Conservation (phyloP, 92 coral and sea anemone species). For the Porites rus region DNA sequence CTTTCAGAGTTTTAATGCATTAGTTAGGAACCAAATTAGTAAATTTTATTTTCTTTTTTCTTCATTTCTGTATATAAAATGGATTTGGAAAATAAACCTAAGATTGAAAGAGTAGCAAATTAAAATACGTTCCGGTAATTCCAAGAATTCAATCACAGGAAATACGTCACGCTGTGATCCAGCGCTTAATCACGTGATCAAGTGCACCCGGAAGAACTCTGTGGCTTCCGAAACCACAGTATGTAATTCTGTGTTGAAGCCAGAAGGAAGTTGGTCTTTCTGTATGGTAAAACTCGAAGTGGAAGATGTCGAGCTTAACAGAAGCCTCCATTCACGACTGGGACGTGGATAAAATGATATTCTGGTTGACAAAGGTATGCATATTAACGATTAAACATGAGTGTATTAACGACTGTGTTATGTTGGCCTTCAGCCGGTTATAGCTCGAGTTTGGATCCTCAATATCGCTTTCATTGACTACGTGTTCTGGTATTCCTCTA, state of each 20-base stretch:
- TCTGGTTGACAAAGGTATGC: constrained; percentile 70
- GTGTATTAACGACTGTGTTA: constrained; percentile 3
- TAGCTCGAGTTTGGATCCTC: not conserved
- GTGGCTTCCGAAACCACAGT: not conserved
- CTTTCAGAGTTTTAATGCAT: no score
- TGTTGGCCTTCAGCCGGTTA: constrained; percentile 35
- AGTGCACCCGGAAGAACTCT: constrained; percentile 36
- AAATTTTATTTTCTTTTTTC: no score
- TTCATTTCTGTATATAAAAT: no score
- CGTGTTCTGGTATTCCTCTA: not conserved
- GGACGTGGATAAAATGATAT: constrained; percentile 48
- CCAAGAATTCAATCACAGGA: not conserved
- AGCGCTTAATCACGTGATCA: constrained; percentile 3
- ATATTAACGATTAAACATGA: not conserved
- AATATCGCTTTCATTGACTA: constrained; percentile 31
- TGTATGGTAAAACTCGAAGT: constrained; percentile 8
- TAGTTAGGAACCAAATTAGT: no score
- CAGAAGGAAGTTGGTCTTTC: not conserved
- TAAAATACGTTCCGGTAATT: not conserved
- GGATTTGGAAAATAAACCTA: no score
- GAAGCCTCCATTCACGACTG: constrained; percentile 53
- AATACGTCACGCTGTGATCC: not conserved
- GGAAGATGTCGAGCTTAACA: constrained; percentile 49
- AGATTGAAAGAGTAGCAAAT: no score
- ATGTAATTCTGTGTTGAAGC: not conserved